These are phyloP conservation scores for Drosophila cardini DNA, from an alignment of 1,140 invertebrate species.

Conservation along the genomic window DNA sequence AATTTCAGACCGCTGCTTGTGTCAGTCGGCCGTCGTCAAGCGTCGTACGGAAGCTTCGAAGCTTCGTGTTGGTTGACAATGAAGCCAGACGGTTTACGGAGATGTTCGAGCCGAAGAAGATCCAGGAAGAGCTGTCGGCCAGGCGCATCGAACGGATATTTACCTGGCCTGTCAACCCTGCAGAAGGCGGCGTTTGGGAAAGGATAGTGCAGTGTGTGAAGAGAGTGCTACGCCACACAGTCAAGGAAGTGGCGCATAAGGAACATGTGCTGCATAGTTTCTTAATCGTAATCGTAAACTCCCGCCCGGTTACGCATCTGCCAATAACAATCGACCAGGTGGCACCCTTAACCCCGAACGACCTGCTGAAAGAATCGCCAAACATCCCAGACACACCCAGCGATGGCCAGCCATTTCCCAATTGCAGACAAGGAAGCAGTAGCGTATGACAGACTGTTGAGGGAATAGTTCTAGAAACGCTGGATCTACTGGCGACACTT, in stretches of 20 bases:
- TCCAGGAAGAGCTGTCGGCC: slow-evolving; percentile 1
- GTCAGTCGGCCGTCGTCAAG: not conserved
- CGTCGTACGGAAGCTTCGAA: not conserved
- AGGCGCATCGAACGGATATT: slow-evolving; percentile 13
- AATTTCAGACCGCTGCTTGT: not conserved
- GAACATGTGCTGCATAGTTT: not conserved
- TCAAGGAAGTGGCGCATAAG: not conserved
- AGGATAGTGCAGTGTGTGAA: slow-evolving; percentile 16
- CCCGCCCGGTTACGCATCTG: slow-evolving; percentile 12
- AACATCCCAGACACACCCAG: not conserved
- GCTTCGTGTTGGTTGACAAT: slow-evolving; percentile 1
- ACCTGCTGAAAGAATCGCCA: not conserved
- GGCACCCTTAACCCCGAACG: slow-evolving; percentile 15
- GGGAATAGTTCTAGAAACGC: slow-evolving; percentile 36
- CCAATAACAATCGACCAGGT: slow-evolving; percentile 25
- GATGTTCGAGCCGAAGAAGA: not conserved
- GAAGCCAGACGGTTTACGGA: slow-evolving; percentile 14
- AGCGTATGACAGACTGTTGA: slow-evolving; percentile 23
- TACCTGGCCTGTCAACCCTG: slow-evolving; percentile 8
- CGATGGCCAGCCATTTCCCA: not conserved
- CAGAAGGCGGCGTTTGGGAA: slow-evolving; percentile 15
- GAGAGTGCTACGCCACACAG: not conserved
- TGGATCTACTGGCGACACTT: slow-evolving; percentile 34
- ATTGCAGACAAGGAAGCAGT: slow-evolving; percentile 32
- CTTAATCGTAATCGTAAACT: slow-evolving; percentile 16